Evolutionary conservation across 2,888 invertebrate genomes (phyloP), one percentile per base, ranked within the genome.

Genomic region (Drosophila falleni): DNA sequence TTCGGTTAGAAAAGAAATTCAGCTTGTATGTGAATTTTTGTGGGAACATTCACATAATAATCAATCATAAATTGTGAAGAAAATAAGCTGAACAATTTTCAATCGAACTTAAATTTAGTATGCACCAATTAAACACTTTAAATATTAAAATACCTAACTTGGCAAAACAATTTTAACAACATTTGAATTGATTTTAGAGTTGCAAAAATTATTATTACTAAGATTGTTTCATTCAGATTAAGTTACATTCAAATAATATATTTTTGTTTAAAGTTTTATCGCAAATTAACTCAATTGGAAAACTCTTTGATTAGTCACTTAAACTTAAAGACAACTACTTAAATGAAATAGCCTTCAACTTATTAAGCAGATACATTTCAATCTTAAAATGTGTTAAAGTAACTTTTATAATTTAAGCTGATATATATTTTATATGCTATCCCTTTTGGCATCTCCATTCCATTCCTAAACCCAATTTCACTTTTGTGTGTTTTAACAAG

Each of bases 1-100:
- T 75, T 75, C 35, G 44, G 19, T 41, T 58, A 16, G 53, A 44
- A 42, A 19, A 16, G 53, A 44, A 42, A 19, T 41, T 16, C 41
- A 10, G 16, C 41, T 41, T 16, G 41, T 31, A 37, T 8, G 37
- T 8, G n/a, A 37, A 13, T 13, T 37, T 41, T 37, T 41, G 19
- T 50, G 31, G 39, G 41, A 50, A 54, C 23, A 46, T 33, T 26
- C 41, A 5, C 31, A 74, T 71, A 58, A 66, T 63, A 71, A 76
- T 76, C 74, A 75, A 76, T 74, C 74, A 71, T 51, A 59, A 55
- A 55, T 39, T 39, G 39, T n/a, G 19, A 2, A 9, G 29, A 9
- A 46, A 46, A 37, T n/a, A n/a, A 37, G 4, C 23, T 15, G 6
- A 1, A 5, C 5, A 37, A 9, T 41, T 16, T 16, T 5, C 13